Evolutionary conservation across 1,140 invertebrate genomes (phyloP).

Genomic region (Drosophila sp.): DNA sequence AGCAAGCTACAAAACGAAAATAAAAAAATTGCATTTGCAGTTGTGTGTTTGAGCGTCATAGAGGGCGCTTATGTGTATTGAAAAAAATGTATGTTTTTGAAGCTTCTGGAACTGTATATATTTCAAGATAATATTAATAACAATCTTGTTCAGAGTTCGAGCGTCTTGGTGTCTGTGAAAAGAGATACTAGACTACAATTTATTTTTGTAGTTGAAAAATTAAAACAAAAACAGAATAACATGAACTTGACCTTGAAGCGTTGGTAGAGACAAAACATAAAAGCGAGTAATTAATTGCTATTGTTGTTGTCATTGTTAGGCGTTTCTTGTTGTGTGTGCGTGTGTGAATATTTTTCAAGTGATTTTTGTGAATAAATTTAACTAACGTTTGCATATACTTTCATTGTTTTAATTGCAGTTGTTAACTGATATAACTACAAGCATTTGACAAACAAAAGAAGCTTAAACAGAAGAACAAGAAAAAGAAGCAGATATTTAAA

Average conservation of each 20-base stretch:
- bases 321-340: neutral
- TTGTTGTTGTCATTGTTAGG: conserved; percentile 22
- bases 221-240: conserved; percentile 29
- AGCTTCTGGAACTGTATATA: conserved; percentile 31
- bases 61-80: conserved; percentile 45
- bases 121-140: conserved; percentile 55
- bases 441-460: conserved; percentile 47
- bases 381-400: conserved; percentile 33
- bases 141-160: conserved; percentile 42
- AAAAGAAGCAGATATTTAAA: conserved; percentile 16
- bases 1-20: conserved; percentile 41
- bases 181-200: conserved; percentile 37
- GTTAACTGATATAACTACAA: conserved; percentile 51
- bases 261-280: conserved; percentile 48
- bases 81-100: conserved; percentile 34
- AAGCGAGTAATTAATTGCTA: conserved; percentile 54
- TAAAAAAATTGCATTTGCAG: conserved; percentile 66
- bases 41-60: conserved; percentile 49
- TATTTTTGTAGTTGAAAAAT: conserved; percentile 40
- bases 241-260: conserved; percentile 72
- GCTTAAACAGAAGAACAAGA: conserved; percentile 3
- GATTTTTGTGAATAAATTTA: conserved; percentile 15
- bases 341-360: conserved; percentile 3
- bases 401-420: conserved; percentile 28
- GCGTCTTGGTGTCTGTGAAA: conserved; percentile 29